Conservation (phyloP, 2,888 invertebrate genomes). For the Galerucella calmariensis region DNA sequence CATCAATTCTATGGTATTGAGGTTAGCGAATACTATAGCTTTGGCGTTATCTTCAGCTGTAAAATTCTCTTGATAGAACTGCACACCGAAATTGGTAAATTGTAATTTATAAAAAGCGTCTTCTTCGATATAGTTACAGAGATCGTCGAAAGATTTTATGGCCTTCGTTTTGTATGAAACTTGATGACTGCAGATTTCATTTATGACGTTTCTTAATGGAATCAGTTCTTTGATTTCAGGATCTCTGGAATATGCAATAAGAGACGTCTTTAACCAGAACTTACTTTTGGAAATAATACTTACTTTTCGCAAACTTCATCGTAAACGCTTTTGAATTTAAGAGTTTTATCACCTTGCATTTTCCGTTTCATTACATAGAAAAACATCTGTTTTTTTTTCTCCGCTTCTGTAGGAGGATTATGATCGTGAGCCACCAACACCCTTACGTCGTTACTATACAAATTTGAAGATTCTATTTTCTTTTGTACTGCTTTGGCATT, state of each 20-base stretch:
- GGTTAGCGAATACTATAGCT: constrained; percentile 59
- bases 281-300: constrained; percentile 34
- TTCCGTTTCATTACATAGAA: constrained; percentile 57
- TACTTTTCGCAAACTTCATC: constrained; percentile 58
- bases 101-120: constrained; percentile 58
- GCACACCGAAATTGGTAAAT: constrained; percentile 56
- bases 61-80: constrained; percentile 72
- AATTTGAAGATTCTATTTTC: constrained; percentile 36
- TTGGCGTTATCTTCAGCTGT: constrained; percentile 64
- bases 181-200: constrained; percentile 59
- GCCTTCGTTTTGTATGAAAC: constrained; percentile 48
- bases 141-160: constrained; percentile 57
- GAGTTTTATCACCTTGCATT: constrained; percentile 57
- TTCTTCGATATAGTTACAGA: constrained; percentile 56
- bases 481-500: constrained; percentile 51
- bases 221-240: constrained; percentile 54
- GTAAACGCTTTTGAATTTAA: constrained; percentile 58
- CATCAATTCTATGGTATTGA: constrained; percentile 53
- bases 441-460: constrained; percentile 46
- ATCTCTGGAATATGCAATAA: constrained; percentile 52
- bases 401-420: constrained; percentile 45
- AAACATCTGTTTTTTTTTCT: constrained; percentile 58
- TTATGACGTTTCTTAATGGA: constrained; percentile 58
- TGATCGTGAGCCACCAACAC: constrained; percentile 57
- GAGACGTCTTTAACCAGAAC: too few species aligned